phyloP scores from a whole-genome alignment of 1,140 invertebrate species.

The Euura saliciscinereae region DNA sequence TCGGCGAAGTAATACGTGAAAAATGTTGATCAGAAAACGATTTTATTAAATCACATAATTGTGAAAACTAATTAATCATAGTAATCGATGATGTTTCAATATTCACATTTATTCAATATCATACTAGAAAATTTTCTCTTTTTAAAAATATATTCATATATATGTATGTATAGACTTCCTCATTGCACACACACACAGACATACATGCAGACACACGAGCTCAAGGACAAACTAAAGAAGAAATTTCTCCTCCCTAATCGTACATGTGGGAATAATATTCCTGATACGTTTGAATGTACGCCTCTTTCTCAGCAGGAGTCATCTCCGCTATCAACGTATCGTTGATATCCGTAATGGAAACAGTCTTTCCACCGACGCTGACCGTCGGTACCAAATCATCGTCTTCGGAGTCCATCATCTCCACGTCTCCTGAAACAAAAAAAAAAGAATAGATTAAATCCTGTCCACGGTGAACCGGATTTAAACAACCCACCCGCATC shows the following conservation, averaged over 20 bases:
- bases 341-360: conserved; percentile 81
- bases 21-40: background rate
- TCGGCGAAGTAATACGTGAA: too few relatives aligned
- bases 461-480: too few relatives aligned
- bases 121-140: background rate
- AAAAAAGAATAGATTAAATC: background rate
- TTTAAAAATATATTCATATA: background rate
- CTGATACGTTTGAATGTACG: conserved; percentile 92
- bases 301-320: conserved; percentile 91
- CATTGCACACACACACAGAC: too few relatives aligned
- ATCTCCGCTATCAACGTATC: conserved; percentile 88
- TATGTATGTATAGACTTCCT: too few relatives aligned
- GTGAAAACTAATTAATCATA: background rate
- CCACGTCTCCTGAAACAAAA: conserved; percentile 68
- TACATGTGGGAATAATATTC: conserved; percentile 90
- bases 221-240: too few relatives aligned
- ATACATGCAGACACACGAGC: too few relatives aligned
- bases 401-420: conserved; percentile 83
- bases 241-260: conserved; percentile 51
- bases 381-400: conserved; percentile 86
- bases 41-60: background rate
- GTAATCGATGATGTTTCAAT: background rate
- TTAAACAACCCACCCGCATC: conserved; percentile 58
- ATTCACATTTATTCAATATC: background rate
- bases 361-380: conserved; percentile 77